Evolutionary conservation across 2,888 invertebrate genomes (phyloP).

Genomic region (Tridacna crocea): DNA sequence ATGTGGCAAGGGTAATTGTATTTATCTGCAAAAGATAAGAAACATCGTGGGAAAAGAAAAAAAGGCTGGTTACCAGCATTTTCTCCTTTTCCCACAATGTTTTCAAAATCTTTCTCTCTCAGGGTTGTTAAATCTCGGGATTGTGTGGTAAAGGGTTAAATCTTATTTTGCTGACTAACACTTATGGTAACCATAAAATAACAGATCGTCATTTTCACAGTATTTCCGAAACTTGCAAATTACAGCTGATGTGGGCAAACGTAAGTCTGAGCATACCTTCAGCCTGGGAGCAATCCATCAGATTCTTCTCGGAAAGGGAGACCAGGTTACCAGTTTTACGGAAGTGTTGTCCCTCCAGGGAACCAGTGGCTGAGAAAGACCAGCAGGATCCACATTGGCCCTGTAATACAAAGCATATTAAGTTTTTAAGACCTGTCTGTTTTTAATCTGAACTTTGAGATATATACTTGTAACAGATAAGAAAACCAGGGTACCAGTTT

Average conservation of each 20-base stretch:
- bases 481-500: not conserved
- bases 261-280: conserved; percentile 27
- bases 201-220: not conserved
- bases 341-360: conserved; percentile 83
- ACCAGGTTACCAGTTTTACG: conserved; percentile 87
- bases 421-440: not conserved
- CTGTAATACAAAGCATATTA: conserved; percentile 85
- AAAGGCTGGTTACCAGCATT: too few relatives aligned
- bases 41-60: too few relatives aligned
- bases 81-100: too few relatives aligned
- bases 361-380: conserved; percentile 94
- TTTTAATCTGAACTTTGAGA: too few relatives aligned
- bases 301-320: conserved; percentile 83
- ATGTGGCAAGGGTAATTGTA: too few relatives aligned
- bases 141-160: not conserved
- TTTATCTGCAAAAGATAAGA: too few relatives aligned
- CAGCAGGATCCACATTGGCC: conserved; percentile 94
- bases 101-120: too few relatives aligned
- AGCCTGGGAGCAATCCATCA: conserved; percentile 83
- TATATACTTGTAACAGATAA: not conserved
- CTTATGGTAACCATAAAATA: not conserved
- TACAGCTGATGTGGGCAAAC: too few relatives aligned
- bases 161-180: not conserved
- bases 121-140: too few relatives aligned
- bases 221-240: not conserved